Conservation (phyloP, 1,140 invertebrate species). For the Stegodyphus mimosarum region DNA sequence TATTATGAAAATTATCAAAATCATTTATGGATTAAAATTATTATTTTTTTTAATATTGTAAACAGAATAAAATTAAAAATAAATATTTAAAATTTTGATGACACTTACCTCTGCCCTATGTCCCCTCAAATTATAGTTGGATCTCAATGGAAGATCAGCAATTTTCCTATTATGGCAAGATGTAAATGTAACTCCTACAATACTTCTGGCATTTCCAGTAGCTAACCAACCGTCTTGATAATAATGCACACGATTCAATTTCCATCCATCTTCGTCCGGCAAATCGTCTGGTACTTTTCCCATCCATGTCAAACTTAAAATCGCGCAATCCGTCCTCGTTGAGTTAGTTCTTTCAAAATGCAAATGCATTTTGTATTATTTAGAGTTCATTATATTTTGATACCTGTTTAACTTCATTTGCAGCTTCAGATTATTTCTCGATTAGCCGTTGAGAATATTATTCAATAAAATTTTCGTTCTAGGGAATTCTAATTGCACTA, state of each 20-base stretch:
- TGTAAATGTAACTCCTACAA: slow-evolving; percentile 96
- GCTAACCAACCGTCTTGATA: slow-evolving; percentile 99
- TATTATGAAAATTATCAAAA: background rate
- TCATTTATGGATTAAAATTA: too few relatives aligned
- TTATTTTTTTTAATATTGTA: too few relatives aligned
- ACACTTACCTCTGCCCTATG: slow-evolving; percentile 90
- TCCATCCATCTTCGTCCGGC: slow-evolving; percentile 79
- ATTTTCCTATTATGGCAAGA: slow-evolving; percentile 80
- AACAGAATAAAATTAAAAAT: background rate
- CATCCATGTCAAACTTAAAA: slow-evolving; percentile 97
- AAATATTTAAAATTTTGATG: background rate
- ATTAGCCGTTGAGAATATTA: too few relatives aligned
- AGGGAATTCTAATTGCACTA: too few relatives aligned
- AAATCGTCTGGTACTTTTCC: slow-evolving; percentile 95
- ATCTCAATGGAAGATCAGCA: slow-evolving; percentile 85
- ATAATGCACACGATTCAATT: slow-evolving; percentile 89
- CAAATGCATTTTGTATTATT: slow-evolving; percentile 68
- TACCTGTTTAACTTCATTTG: too few relatives aligned
- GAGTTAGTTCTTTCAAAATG: slow-evolving; percentile 91
- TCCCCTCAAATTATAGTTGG: slow-evolving; percentile 97
- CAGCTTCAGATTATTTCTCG: too few relatives aligned
- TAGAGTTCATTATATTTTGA: background rate
- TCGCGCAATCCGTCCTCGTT: slow-evolving; percentile 89
- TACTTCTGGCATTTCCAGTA: slow-evolving; percentile 91
- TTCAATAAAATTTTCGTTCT: too few relatives aligned